Evolutionary conservation across 1,140 invertebrate species (phyloP).

Genomic region (Venturia canescens): DNA sequence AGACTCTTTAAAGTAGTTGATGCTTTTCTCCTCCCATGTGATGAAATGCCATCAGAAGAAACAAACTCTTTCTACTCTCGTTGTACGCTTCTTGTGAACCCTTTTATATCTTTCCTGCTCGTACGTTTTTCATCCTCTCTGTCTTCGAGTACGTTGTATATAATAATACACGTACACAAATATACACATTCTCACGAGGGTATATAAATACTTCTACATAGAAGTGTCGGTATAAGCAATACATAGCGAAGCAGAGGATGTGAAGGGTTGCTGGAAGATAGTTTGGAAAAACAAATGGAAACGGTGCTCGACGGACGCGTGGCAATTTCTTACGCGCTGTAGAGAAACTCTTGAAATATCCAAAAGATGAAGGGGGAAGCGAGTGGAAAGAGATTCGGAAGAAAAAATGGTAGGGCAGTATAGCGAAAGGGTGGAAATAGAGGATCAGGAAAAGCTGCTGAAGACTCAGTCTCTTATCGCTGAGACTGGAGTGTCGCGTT

Average conservation of each 20-base stretch:
- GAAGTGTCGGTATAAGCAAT: not conserved
- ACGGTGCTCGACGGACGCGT: conserved; percentile 49
- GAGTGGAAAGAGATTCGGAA: not conserved
- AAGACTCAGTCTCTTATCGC: conserved; percentile 41
- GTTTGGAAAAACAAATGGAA: conserved; percentile 57
- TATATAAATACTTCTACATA: not conserved
- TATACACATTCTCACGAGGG: not conserved
- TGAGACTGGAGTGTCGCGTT: not conserved
- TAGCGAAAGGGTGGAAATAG: not conserved
- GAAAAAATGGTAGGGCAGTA: conserved; percentile 19
- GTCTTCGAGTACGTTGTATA: not conserved
- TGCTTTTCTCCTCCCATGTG: conserved; percentile 1
- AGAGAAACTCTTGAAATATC: not conserved
- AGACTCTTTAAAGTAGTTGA: not conserved
- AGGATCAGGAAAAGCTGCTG: conserved; percentile 32
- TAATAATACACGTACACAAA: not conserved
- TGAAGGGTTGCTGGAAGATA: conserved; percentile 17
- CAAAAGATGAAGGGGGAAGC: too few species aligned
- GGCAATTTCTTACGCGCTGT: conserved; percentile 53
- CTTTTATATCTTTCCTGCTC: not conserved
- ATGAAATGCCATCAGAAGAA: conserved; percentile 9
- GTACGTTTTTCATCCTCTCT: conserved; percentile 19
- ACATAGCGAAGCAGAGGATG: not conserved
- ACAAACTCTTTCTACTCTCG: not conserved
- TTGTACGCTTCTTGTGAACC: not conserved